Conservation (phyloP, 1,140 invertebrate genomes). For the Drosophila carrolli region DNA sequence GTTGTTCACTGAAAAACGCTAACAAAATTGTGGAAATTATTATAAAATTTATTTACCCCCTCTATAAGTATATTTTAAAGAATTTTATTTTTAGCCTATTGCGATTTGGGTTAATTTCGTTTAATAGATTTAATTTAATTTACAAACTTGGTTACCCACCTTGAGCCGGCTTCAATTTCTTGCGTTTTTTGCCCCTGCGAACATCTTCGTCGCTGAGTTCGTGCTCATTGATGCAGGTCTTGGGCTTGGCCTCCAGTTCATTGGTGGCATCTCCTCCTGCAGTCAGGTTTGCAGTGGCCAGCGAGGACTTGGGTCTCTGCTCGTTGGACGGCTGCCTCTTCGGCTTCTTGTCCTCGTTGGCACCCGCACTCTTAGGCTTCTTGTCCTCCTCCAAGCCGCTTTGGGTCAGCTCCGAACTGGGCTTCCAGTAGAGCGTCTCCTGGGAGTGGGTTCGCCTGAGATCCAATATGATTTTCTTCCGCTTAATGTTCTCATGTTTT, state of each 20-base stretch:
- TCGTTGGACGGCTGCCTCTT: slow-evolving; percentile 65
- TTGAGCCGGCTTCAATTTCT: slow-evolving; percentile 72
- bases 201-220: slow-evolving; percentile 72
- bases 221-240: slow-evolving; percentile 79
- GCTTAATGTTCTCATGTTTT: slow-evolving; percentile 79
- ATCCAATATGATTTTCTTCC: slow-evolving; percentile 83
- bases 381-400: slow-evolving; percentile 66
- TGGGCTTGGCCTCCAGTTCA: slow-evolving; percentile 49
- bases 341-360: slow-evolving; percentile 72
- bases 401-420: slow-evolving; percentile 79
- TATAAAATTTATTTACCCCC: too few species aligned
- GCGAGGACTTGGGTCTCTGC: slow-evolving; percentile 73
- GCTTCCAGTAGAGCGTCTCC: slow-evolving; percentile 83
- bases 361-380: slow-evolving; percentile 73
- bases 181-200: slow-evolving; percentile 75
- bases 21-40: too few species aligned
- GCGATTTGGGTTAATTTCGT: too few species aligned
- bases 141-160: slow-evolving; percentile 33
- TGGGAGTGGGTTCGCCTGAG: slow-evolving; percentile 76
- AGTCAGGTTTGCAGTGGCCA: slow-evolving; percentile 54
- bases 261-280: slow-evolving; percentile 30
- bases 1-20: too few species aligned
- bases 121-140: neutral
- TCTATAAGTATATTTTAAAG: too few species aligned
- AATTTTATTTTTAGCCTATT: too few species aligned